Evolutionary conservation across 2,797 vertebrate genomes (phyloP), one percentile per base, ranked within the genome.

Genomic region (Euthynnus affinis): DNA sequence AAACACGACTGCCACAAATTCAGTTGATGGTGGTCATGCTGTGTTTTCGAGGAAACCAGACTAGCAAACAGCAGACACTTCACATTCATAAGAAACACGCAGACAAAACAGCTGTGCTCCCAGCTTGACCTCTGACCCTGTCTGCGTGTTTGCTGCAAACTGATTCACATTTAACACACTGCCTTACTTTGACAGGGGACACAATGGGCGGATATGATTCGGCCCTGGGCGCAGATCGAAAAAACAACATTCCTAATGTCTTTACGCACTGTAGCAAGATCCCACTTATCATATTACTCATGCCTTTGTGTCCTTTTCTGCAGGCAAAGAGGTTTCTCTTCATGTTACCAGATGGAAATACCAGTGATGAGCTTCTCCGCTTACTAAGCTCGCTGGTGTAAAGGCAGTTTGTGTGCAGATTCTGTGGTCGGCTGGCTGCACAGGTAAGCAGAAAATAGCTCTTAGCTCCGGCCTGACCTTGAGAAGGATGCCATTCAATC

Each of bases 381-480:
- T 93, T 92, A 91, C 89, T 85, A 82, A 91, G 85, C 86, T 73
- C 23, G 58, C 83, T n/a, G 65, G 80, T 86, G 90, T 84, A 87
- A 87, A 91, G 91, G 86, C 90, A 83, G 92, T 91, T 84, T 86
- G 91, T 83, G 88, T 86, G 88, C 86, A 89, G 88, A 90, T 91
- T 85, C 83, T 76, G 89, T 89, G 89, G 88, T 89, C 61, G 86
- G 71, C 85, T 80, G 87, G 88, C 91, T 94, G 93, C 94, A 92
- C 93, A 94, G 93, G 93, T 94, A 93, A 94, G 93, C 93, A 93
- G 86, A 93, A 94, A 94, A 94, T 87, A 91, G 85, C 92, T 94
- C 86, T 92, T 88, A 93, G 91, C 91, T 86, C 55, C 22, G 44
- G 84, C 82, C 90, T 91, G 94, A 94, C 94, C 94, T 94, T 94